These are phyloP conservation scores for Lophotis ruficrista DNA, from an alignment of 2,113 vertebrate genomes.

Conservation along the genomic window DNA sequence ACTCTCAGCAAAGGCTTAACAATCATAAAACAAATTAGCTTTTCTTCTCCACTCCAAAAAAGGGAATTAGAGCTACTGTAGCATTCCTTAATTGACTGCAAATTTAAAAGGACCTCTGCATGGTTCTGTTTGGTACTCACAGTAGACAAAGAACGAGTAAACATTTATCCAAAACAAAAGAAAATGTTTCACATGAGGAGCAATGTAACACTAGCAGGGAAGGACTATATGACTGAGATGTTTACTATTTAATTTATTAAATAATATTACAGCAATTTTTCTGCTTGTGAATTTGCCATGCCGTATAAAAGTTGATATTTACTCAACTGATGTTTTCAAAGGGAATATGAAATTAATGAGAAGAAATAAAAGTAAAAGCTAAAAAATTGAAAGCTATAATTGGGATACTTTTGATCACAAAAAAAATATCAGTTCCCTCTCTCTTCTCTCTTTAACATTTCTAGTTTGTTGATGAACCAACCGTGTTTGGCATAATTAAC, in stretches of 20 bases:
- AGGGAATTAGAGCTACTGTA: conserved; percentile 23
- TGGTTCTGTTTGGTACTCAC: not conserved
- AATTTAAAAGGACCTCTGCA: conserved; percentile 19
- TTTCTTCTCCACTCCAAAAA: not conserved
- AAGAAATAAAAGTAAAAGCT: conserved; percentile 11
- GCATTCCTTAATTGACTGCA: conserved; percentile 34
- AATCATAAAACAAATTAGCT: conserved; percentile 6
- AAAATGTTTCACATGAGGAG: conserved; percentile 16
- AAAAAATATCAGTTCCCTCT: conserved; percentile 63
- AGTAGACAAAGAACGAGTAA: conserved; percentile 22
- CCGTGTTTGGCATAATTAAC: conserved; percentile 90
- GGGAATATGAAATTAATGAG: not conserved
- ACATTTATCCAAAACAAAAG: conserved; percentile 29
- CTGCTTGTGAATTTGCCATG: not conserved
- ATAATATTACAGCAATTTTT: not conserved
- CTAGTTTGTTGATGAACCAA: conserved; percentile 83
- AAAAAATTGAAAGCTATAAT: conserved; percentile 47
- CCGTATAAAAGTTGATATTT: not conserved
- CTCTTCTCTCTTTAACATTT: conserved; percentile 68
- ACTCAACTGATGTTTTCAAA: not conserved
- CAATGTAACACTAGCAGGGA: not conserved
- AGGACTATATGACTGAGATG: not conserved
- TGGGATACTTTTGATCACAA: conserved; percentile 40
- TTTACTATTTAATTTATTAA: not conserved
- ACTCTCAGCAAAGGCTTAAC: not conserved